Evolutionary conservation across 2,888 invertebrate species (phyloP).

Genomic region (Hemicrepidius hirtus): DNA sequence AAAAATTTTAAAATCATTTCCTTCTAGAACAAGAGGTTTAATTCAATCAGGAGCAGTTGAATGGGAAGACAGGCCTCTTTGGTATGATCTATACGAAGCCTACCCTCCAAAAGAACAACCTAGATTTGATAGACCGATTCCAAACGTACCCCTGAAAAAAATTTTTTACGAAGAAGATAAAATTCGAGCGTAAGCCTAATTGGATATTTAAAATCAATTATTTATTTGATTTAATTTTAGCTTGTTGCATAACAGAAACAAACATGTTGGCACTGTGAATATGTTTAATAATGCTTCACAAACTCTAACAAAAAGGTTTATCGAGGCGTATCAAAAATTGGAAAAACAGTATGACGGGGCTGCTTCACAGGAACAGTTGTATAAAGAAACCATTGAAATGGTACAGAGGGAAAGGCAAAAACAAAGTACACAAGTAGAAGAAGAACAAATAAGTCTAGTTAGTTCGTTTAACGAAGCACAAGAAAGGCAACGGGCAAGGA

Average conservation of each 20-base stretch:
- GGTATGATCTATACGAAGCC: constrained; percentile 93
- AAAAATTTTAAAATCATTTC: constrained; percentile 3
- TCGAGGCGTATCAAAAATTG: constrained; percentile 77
- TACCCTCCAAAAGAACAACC: constrained; percentile 94
- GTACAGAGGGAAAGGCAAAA: constrained; percentile 62
- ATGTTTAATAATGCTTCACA: constrained; percentile 73
- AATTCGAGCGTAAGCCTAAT: constrained; percentile 82
- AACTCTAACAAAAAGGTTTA: constrained; percentile 77
- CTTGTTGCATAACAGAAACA: constrained; percentile 79
- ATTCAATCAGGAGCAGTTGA: constrained; percentile 86
- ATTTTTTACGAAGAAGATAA: constrained; percentile 91
- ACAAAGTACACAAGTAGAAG: constrained; percentile 23
- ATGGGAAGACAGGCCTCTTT: constrained; percentile 89
- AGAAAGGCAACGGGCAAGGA: constrained; percentile 16
- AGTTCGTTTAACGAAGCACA: constrained; percentile 60
- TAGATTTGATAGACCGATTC: constrained; percentile 80
- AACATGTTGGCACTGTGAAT: constrained; percentile 75
- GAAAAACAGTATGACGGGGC: constrained; percentile 72
- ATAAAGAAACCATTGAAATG: constrained; percentile 69
- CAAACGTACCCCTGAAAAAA: constrained; percentile 77
- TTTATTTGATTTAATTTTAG: constrained; percentile 62
- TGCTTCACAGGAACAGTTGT: constrained; percentile 72
- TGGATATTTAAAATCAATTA: not conserved
- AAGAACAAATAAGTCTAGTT: constrained; percentile 51
- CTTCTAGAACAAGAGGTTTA: constrained; percentile 84